phyloP scores from a whole-genome alignment of 1,140 invertebrate genomes.

The Calephelis nemesis region DNA sequence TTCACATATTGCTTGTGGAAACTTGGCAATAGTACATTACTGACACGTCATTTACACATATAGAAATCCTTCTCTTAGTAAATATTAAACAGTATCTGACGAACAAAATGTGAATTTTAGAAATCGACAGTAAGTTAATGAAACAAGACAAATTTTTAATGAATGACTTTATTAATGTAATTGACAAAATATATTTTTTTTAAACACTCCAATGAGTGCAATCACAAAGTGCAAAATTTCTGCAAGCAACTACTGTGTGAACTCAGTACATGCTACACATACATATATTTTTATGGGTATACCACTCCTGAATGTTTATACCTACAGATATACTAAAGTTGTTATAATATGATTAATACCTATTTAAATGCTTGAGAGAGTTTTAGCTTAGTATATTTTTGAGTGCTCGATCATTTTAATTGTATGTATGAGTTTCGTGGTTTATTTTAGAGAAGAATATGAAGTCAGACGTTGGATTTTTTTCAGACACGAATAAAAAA shows the following conservation, averaged over 20 bases:
- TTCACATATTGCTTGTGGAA: too few species aligned
- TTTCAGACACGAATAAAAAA: slow-evolving; percentile 10
- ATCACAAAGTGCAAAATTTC: neutral
- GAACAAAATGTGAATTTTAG: too few species aligned
- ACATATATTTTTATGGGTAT: neutral
- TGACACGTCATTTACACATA: too few species aligned
- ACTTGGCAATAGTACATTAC: too few species aligned
- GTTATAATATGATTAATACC: neutral
- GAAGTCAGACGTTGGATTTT: slow-evolving; percentile 4
- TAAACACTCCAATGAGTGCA: neutral
- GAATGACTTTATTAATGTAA: too few species aligned
- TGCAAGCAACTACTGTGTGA: neutral
- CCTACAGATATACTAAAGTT: neutral
- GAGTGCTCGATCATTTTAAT: slow-evolving; percentile 1
- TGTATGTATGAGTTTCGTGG: slow-evolving; percentile 6
- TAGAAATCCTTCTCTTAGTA: too few species aligned
- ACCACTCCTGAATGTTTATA: neutral
- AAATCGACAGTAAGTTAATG: too few species aligned
- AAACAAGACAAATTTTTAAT: too few species aligned
- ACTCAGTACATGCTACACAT: neutral
- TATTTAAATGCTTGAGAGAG: slow-evolving; percentile 13
- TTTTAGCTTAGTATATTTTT: neutral
- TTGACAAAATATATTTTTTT: too few species aligned
- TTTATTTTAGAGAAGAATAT: slow-evolving; percentile 2
- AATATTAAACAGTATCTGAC: too few species aligned